Evolutionary conservation across 2,113 vertebrate species (phyloP), one percentile per base, ranked within the genome.

Genomic region (Ptilonorhynchus violaceus): DNA sequence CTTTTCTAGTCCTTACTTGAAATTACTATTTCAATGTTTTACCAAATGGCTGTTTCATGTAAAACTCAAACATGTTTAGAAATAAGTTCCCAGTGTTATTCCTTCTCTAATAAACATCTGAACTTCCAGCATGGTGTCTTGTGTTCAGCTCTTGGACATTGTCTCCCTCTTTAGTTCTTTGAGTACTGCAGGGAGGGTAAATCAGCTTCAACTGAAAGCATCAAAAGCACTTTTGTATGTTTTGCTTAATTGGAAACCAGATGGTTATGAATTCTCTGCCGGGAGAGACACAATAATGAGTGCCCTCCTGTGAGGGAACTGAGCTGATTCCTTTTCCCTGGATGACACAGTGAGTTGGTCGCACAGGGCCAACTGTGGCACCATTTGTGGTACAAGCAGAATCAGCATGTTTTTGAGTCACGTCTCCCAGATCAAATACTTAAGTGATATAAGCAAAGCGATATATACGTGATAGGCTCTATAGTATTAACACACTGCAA

Each of bases 171-270:
- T 64, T 60, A 75, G 27, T 44, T 79, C 77, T 94, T 78, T 30
- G 39, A 82, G 30, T 82, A 68, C 67, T 79, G 39, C 56, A 60
- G 62, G 39, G 47, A 92, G 49, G 6, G 30, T 55, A 47, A 74
- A 74, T 70, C 46, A 67, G 42, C 73, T 87, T 91, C 42, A 78
- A 9, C 10, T 60, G 66, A 67, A 89, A 92, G 42, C 42, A 95
- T 33, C 23, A 63, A 81, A 92, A 85, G 20, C 67, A 69, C 44
- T 90, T 93, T 41, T 78, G 70, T 69, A 41, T 24, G 9, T 82
- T 93, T 92, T 93, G 58, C 59, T 66, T 89, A 86, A 77, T 41
- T 83, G 53, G 67, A 72, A 90, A 47, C 62, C 95, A 95, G 90
- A 76, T 82, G 75, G 78, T 89, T 68, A 28, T 70, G 74, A 56